Evolutionary conservation across 2,888 invertebrate genomes (phyloP).

Genomic region (Pachycephus smyrnensis): DNA sequence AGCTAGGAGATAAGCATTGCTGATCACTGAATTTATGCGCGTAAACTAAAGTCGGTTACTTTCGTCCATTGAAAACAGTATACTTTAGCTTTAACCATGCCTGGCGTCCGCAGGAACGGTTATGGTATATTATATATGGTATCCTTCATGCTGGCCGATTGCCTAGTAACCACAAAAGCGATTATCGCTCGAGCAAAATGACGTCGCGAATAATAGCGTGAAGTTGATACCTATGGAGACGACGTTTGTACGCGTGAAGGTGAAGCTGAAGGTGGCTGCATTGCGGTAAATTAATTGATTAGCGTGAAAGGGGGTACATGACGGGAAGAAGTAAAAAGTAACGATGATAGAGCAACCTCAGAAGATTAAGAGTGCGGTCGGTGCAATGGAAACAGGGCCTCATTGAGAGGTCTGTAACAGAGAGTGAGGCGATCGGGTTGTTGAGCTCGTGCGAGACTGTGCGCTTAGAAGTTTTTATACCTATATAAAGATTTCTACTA

Average conservation of each 20-base stretch:
- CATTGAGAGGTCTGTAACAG: not conserved
- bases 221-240: not conserved
- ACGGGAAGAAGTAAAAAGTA: conserved; percentile 15
- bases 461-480: not conserved
- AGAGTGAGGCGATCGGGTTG: not conserved
- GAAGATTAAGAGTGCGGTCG: conserved; percentile 14
- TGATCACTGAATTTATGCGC: not conserved
- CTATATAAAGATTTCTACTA: not conserved
- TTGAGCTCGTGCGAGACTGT: not conserved
- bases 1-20: not conserved
- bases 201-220: not conserved
- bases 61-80: not conserved
- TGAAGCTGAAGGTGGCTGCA: conserved; percentile 1
- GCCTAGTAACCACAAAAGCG: not conserved
- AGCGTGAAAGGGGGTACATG: conserved; percentile 29
- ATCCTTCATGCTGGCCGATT: not conserved
- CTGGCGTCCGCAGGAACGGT: not conserved
- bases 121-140: not conserved
- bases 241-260: not conserved
- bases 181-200: not conserved
- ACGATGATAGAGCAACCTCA: conserved; percentile 11
- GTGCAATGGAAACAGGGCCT: not conserved
- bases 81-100: not conserved
- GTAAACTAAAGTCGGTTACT: not conserved
- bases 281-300: conserved; percentile 42